Conservation (phyloP, 2,888 invertebrate genomes). For the Dione juno region DNA sequence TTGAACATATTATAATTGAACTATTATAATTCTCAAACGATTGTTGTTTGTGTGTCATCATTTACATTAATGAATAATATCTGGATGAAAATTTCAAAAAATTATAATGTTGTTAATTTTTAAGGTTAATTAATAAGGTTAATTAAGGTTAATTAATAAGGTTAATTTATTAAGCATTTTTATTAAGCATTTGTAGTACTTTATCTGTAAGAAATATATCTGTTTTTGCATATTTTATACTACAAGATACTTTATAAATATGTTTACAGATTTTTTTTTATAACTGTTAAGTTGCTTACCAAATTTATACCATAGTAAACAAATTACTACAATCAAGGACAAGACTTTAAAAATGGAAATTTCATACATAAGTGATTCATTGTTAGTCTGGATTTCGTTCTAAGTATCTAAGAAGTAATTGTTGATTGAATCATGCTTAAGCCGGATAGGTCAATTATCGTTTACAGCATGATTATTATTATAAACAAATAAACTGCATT, state of each 20-base stretch:
- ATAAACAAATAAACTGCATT: no score
- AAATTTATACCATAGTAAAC: not conserved
- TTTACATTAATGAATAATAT: not conserved
- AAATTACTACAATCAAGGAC: not conserved
- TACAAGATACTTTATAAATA: not conserved
- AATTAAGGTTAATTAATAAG: no score
- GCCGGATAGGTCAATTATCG: slow-evolving; percentile 6
- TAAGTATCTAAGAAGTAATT: not conserved
- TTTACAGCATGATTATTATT: not conserved
- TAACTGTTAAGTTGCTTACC: no score
- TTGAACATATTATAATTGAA: not conserved
- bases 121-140: no score
- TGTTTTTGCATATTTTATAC: no score
- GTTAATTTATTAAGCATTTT: no score
- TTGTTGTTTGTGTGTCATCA: not conserved
- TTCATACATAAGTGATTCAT: slow-evolving; percentile 3
- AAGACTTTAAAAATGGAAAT: not conserved
- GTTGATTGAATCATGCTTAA: slow-evolving; percentile 1
- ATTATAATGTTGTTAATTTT: no score
- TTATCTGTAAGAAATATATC: no score
- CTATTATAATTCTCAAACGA: not conserved
- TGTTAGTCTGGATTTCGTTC: not conserved
- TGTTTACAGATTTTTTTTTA: not conserved
- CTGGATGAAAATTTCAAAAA: no score
- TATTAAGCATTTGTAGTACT: no score